Evolutionary conservation across 2,888 invertebrate species (phyloP).

Genomic region (Tipula unca): DNA sequence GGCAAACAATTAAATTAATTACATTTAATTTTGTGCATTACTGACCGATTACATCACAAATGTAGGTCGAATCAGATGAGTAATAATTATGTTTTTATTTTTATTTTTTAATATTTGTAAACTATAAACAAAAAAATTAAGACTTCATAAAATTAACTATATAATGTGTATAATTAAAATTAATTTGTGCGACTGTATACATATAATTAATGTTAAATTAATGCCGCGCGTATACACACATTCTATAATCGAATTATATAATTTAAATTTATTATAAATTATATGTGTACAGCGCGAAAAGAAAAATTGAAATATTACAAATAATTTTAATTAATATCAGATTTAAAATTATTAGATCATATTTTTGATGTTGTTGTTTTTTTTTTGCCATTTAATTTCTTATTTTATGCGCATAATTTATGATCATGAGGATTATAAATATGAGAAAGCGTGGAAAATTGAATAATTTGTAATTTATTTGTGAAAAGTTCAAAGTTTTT

Average conservation of each 20-base stretch:
- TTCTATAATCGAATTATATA: background rate
- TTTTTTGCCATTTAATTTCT: background rate
- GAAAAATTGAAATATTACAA: background rate
- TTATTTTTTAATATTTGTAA: background rate
- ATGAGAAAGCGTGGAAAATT: background rate
- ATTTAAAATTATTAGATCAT: background rate
- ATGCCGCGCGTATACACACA: background rate
- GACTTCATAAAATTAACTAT: background rate
- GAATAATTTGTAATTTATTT: background rate
- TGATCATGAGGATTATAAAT: background rate
- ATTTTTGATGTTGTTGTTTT: background rate
- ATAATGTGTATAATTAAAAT: background rate
- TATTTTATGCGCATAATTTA: background rate
- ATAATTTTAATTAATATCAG: background rate
- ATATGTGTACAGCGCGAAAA: background rate
- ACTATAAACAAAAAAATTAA: background rate
- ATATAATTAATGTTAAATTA: background rate
- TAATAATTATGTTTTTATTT: background rate
- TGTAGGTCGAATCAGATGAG: background rate
- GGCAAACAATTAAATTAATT: background rate
- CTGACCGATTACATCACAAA: background rate
- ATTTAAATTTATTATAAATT: background rate
- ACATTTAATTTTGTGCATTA: background rate
- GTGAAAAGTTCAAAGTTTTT: background rate
- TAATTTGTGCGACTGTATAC: background rate